Conservation (phyloP, 2,113 vertebrate species). For the Genyomyrus donnyi region DNA sequence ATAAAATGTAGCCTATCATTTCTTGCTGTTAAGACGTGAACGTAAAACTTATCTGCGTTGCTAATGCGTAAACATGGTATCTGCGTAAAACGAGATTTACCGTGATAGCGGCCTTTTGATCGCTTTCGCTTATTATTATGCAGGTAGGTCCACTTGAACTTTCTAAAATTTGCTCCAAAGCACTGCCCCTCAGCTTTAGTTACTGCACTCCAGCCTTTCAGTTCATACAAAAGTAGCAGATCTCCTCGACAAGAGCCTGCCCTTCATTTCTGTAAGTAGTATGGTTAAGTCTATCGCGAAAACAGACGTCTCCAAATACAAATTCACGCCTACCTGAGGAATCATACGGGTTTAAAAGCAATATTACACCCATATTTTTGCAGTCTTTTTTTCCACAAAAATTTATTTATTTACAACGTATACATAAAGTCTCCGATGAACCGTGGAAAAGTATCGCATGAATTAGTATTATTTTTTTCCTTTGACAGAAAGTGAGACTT, state of each 20-base stretch:
- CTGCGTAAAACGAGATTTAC: background rate
- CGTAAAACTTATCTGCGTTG: background rate
- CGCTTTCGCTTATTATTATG: background rate
- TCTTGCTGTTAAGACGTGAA: background rate
- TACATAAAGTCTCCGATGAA: constrained; percentile 92
- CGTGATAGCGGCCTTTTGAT: background rate
- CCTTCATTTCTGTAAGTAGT: background rate
- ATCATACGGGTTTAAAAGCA: constrained; percentile 52
- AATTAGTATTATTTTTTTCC: constrained; percentile 54
- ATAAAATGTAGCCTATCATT: background rate
- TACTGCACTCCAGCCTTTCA: background rate
- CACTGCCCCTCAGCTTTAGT: background rate
- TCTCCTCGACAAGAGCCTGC: background rate
- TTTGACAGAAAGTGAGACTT: constrained; percentile 67
- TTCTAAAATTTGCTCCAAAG: background rate
- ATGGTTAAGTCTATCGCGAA: background rate
- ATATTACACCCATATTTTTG: constrained; percentile 76
- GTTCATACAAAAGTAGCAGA: background rate
- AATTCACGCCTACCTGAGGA: background rate
- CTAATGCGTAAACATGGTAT: background rate
- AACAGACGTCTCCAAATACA: background rate
- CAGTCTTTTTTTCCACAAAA: constrained; percentile 90
- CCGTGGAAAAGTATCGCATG: constrained; percentile 65
- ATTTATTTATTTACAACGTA: constrained; percentile 94
- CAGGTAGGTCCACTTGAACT: background rate